Conservation (phyloP, 2,888 invertebrate species). For the Nematopogon swammerdamellus region DNA sequence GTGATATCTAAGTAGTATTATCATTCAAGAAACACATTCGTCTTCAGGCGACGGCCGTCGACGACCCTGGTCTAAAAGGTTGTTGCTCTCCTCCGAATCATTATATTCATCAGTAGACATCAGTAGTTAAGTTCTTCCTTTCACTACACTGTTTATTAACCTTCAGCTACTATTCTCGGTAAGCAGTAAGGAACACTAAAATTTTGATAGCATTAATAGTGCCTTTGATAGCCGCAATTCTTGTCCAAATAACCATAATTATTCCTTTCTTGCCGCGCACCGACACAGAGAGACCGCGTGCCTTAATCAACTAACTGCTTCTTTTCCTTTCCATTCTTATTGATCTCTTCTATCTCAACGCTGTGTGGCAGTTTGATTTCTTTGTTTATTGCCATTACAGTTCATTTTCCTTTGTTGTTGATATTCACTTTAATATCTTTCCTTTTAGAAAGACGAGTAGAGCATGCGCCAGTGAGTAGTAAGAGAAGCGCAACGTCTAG, state of each 20-base stretch:
- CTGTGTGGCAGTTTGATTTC: too few species aligned
- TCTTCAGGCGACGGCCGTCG: too few species aligned
- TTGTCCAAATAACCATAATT: not conserved
- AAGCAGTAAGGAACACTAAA: not conserved
- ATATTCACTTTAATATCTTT: too few species aligned
- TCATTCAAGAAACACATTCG: too few species aligned
- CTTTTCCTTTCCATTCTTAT: not conserved
- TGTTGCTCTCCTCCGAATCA: not conserved
- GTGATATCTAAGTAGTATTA: too few species aligned
- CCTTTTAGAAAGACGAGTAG: too few species aligned
- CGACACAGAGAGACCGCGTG: not conserved
- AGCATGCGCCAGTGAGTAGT: conserved; percentile 10
- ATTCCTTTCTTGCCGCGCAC: not conserved
- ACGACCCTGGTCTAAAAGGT: too few species aligned
- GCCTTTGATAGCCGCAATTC: not conserved
- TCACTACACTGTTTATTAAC: not conserved
- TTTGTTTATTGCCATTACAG: too few species aligned
- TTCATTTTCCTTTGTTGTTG: too few species aligned
- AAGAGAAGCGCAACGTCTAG: conserved; percentile 28
- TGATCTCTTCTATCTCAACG: too few species aligned
- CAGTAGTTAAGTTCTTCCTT: not conserved
- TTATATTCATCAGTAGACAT: not conserved
- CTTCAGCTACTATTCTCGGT: not conserved
- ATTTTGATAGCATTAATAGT: not conserved
- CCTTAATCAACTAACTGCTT: not conserved